Percentiles rank a stretch among this genome's conserved stretches.
These are phyloP conservation scores for Cremastinae sp. DNA, from an alignment of 2,888 invertebrate genomes.

Conservation along the genomic window DNA sequence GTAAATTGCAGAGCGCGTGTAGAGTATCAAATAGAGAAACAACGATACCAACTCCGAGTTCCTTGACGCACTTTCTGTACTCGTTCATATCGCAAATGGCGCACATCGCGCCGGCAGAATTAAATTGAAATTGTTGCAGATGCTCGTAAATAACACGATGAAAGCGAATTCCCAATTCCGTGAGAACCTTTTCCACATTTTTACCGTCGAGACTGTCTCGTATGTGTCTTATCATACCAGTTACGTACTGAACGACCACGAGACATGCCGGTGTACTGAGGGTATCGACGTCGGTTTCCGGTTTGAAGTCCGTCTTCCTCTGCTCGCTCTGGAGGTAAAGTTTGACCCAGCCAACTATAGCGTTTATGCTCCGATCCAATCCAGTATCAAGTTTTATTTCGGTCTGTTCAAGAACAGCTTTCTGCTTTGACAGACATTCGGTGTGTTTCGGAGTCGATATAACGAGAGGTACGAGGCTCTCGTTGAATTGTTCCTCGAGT, in stretches of 20 bases:
- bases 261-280: constrained; percentile 92
- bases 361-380: constrained; percentile 91
- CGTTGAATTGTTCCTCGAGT: constrained; percentile 95
- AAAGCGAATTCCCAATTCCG: constrained; percentile 95
- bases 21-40: constrained; percentile 96
- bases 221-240: constrained; percentile 88
- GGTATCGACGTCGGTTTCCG: constrained; percentile 93
- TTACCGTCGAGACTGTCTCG: constrained; percentile 94
- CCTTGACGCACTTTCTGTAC: constrained; percentile 94
- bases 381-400: constrained; percentile 96
- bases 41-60: constrained; percentile 88
- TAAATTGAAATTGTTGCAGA: constrained; percentile 95
- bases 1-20: constrained; percentile 96
- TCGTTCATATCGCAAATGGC: constrained; percentile 99
- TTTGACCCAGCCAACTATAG: constrained; percentile 95
- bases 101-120: constrained; percentile 97
- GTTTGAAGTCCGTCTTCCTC: constrained; percentile 96
- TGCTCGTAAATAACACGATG: constrained; percentile 97
- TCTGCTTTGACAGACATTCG: constrained; percentile 94
- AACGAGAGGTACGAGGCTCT: constrained; percentile 93
- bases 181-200: constrained; percentile 91
- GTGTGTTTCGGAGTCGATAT: constrained; percentile 92
- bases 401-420: constrained; percentile 91
- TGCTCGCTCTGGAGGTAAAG: constrained; percentile 95
- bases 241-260: constrained; percentile 92